Evolutionary conservation across 2,797 vertebrate genomes (phyloP), one percentile per base, ranked within the genome.

Genomic region (Staurois parvus): DNA sequence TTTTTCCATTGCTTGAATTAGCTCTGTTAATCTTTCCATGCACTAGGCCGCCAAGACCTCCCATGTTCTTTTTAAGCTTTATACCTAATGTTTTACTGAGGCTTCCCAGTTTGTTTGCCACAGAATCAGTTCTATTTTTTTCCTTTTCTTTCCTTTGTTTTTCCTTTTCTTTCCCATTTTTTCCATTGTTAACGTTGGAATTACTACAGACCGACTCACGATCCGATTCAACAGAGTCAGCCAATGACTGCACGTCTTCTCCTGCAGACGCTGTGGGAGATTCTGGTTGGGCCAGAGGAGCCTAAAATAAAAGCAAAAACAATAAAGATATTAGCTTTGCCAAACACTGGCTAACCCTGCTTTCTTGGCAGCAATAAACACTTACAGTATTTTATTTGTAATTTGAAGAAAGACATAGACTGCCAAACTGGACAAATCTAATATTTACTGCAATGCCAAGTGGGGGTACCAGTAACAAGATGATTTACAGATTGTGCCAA

Each of bases 41-140:
- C 79, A 99, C 98, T 30, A 99, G 95, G 26, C 98, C 98, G 4
- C 98, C 98, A 15, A 99, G 94, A 30, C 98, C 98, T 21, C 98
- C 98, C 98, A 99, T 99, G 90, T 99, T 99, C 91, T 99, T 99
- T 91, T 99, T 99, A 81, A 99, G 92, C 91, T 99, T 99, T 92
- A 98, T 99, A 84, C 98, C 98, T 76, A 99, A 91, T 6, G 97
- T 99, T 93, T 99, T 99, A 93, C 98, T 99, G 91, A 99, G 97
- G 93, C 97, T 99, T 87, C 98, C 98, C 37, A 99, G 96, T 94
- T 98, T 99, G 92, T 99, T 99, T 88, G 98, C 98, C 86, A 99
- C 98, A 0, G 98, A 98, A 93, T 99, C 98, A 0, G 96, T 94
- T 81, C 98, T 94, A 82, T 92, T 96, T 92, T 98, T 98, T 89